Evolutionary conservation across 2,797 vertebrate species (phyloP), one percentile per base, ranked within the genome.

Genomic region (Coilia nasus): DNA sequence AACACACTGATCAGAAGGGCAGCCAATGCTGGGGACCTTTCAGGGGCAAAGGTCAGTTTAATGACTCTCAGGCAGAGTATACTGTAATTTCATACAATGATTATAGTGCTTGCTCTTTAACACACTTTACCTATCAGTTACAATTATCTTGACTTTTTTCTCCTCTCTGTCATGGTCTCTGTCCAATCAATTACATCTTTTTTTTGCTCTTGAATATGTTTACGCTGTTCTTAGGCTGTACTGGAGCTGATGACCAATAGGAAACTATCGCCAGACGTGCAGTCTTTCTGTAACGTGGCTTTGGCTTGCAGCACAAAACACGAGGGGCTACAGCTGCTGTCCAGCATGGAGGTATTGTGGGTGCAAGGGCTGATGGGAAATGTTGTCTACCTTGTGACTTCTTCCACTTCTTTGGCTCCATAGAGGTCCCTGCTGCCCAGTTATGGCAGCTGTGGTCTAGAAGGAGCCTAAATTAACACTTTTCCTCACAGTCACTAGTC

Each of bases 261-360:
- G 31, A 91, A 95, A 14, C 75, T 99, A 0, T 89, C 88, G 0
- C 94, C 96, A 7, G 93, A 97, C 71, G 84, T 96, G 0, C 95
- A 96, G 84, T 99, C 98, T 0, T 99, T 97, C 85, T 97, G 96
- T 59, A 93, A 92, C 89, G 91, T 99, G 23, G 98, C 98, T 0
- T 93, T 97, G 0, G 97, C 96, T 82, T 99, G 98, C 89, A 88
- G 25, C 56, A 93, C 0, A 0, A 88, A 93, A 87, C 85, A 89
- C 19, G 96, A 99, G 0, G 97, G 96, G 1, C 91, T 98, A 82
- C 96, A 97, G 93, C 92, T 99, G 46, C 96, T 99, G 21, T 88
- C 89, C 0, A 96, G 97, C 88, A 95, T 97, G 94, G 94, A 96
- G 96, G 97, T 97, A 92, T 92, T 82, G 7, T 25, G n/a, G n/a